Evolutionary conservation across 92 coral and sea anemone genomes (phyloP).

Genomic region (Bergia puertoricense): DNA sequence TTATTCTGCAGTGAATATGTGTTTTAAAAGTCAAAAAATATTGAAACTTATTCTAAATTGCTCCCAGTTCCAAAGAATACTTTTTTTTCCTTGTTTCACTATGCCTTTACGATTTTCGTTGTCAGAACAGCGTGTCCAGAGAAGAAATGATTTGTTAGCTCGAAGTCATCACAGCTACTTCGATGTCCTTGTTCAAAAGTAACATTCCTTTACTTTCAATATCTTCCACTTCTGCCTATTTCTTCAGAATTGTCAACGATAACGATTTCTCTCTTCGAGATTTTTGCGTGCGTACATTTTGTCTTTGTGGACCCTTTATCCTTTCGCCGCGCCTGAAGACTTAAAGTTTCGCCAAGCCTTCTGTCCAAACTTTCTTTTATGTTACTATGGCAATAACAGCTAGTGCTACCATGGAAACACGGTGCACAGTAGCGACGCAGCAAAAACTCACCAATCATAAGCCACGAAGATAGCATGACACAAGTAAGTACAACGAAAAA

Average conservation of each 20-base stretch:
- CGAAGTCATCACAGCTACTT: background rate
- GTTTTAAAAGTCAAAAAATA: no score
- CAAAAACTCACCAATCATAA: constrained; percentile 15
- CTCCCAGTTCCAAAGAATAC: background rate
- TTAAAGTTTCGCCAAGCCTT: background rate
- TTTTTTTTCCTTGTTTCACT: background rate
- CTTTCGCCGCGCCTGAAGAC: background rate
- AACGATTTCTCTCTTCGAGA: background rate
- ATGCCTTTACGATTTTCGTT: no score
- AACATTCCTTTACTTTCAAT: background rate
- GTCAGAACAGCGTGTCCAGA: background rate
- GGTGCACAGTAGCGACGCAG: background rate
- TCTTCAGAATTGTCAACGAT: background rate
- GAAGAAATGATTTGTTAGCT: background rate
- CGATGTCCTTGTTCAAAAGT: background rate
- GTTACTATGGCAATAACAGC: background rate
- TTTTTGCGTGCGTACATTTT: constrained; percentile 1
- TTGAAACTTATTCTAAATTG: no score
- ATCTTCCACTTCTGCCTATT: background rate
- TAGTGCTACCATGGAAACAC: background rate
- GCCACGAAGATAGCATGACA: background rate
- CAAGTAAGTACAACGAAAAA: background rate
- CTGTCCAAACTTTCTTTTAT: background rate
- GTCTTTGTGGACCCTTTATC: background rate
- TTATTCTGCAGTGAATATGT: no score